Base-by-base conservation (phyloP, 1,140 invertebrate genomes). In the Hyposmocoma kahamanoa region DNA sequence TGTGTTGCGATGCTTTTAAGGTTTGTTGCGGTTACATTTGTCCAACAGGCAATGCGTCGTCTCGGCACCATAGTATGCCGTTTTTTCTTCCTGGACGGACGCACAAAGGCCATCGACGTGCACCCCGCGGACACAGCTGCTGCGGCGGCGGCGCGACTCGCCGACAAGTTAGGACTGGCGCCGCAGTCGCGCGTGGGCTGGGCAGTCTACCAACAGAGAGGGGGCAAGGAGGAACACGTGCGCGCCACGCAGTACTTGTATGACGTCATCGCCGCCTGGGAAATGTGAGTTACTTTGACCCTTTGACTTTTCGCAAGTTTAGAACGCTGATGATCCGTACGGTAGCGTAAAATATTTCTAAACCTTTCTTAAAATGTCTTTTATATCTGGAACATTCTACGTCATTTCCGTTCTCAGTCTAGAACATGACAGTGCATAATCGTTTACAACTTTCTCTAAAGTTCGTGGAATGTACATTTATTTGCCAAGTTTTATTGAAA, bases 71-170 rank as follows among this genome's bases (percentile, higher is more conserved):
- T 98, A 53, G 95, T 98, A 0, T 98, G 96, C 72, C 90, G 96
- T 34, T 97, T 99, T 82, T 97, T 97, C 87, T 97, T 98, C 82
- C 88, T 98, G 67, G 97, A 98, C 83, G 96, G 96, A 0, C 90
- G 96, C 44, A 98, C 96, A 0, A 98, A 98, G 83, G 96, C 96
- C 0, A 96, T 98, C 26, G 96, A 97, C 76, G 93, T 98, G 10
- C 95, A 97, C 88, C 96, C 97, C 0, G 96, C 95, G 1, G 96
- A 98, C 67, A 98, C 96, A 2, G 96, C 96, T 0, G 91, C 92
- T 3, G 96, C 98, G 69, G 96, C 97, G 0, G 92, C 97, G 8
- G 90, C 91, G 3, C 95, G 96, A 64, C 87, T 99, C 11, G 95
- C 96, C 0, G 95, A 97, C 70, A 95, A 97, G 73, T 90, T 98